phyloP scores from a whole-genome alignment of 1,140 invertebrate species.

The Dufourea novaeangliae region DNA sequence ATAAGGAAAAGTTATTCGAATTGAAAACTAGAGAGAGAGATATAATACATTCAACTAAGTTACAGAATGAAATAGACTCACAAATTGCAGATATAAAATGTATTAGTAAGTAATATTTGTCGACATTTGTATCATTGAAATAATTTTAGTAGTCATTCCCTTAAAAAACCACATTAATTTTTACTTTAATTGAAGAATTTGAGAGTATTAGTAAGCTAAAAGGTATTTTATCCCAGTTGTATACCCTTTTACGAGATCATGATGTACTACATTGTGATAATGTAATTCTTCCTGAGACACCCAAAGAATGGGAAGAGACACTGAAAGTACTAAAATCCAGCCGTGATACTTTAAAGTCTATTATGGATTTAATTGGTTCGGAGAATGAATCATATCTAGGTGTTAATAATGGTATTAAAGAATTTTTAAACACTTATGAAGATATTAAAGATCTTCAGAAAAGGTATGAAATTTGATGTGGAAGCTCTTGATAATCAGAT shows the following conservation, averaged over 20 bases:
- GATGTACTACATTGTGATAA: constrained; percentile 60
- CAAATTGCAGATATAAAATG: constrained; percentile 41
- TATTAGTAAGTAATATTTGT: constrained; percentile 46
- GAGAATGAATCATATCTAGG: constrained; percentile 40
- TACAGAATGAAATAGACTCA: constrained; percentile 33
- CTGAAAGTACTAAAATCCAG: constrained; percentile 42
- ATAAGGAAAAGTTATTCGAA: constrained; percentile 54
- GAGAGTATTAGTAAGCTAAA: constrained; percentile 31
- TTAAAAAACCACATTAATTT: neutral
- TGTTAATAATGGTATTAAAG: constrained; percentile 46
- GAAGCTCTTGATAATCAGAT: neutral
- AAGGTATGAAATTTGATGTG: constrained; percentile 43
- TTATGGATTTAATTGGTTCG: constrained; percentile 46
- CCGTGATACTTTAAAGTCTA: constrained; percentile 45
- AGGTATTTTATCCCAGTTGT: constrained; percentile 47
- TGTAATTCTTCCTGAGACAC: constrained; percentile 61
- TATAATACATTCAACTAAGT: constrained; percentile 43
- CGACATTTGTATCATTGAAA: neutral
- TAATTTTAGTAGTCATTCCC: neutral
- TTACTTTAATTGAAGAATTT: constrained; percentile 40
- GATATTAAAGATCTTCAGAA: constrained; percentile 49
- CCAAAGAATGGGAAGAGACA: constrained; percentile 45
- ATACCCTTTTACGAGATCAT: constrained; percentile 47
- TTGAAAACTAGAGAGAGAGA: constrained; percentile 57
- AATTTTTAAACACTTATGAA: constrained; percentile 43